Percentiles rank a stretch among this genome's conserved stretches.
phyloP scores from a whole-genome alignment of 2,888 invertebrate species.

The Agonum fuliginosum region DNA sequence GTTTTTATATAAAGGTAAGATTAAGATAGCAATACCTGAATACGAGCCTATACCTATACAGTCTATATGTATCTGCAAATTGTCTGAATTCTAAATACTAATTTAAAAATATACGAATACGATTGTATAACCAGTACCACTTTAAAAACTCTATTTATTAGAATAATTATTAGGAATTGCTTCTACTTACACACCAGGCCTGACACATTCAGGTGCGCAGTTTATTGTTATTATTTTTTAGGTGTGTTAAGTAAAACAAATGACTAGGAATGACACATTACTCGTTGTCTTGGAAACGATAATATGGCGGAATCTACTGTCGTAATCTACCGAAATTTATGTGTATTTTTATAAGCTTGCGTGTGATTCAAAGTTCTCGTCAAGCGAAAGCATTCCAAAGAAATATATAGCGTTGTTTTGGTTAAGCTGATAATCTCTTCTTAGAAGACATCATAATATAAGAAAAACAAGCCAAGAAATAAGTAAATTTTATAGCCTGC shows the following conservation, averaged over 20 bases:
- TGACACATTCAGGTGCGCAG: neutral
- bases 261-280: constrained; percentile 2
- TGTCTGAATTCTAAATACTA: too few relatives aligned
- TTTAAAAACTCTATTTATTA: too few relatives aligned
- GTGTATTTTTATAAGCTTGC: constrained; percentile 12
- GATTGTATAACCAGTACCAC: too few relatives aligned
- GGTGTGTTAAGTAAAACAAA: constrained; percentile 6
- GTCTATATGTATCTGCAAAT: too few relatives aligned
- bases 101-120: too few relatives aligned
- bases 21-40: too few relatives aligned
- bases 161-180: neutral
- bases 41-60: too few relatives aligned
- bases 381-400: neutral
- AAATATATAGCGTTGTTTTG: neutral
- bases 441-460: neutral
- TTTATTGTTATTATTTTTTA: constrained; percentile 8
- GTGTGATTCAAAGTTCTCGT: neutral
- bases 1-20: too few relatives aligned
- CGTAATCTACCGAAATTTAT: constrained; percentile 6
- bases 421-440: neutral
- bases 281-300: constrained; percentile 4
- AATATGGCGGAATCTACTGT: neutral
- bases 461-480: neutral
- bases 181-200: neutral
- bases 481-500: neutral